A percentile compares a stretch with the other conserved stretches of the same genome.
Conservation (phyloP, 2,888 invertebrate species). For the Loripinus fragilis region DNA sequence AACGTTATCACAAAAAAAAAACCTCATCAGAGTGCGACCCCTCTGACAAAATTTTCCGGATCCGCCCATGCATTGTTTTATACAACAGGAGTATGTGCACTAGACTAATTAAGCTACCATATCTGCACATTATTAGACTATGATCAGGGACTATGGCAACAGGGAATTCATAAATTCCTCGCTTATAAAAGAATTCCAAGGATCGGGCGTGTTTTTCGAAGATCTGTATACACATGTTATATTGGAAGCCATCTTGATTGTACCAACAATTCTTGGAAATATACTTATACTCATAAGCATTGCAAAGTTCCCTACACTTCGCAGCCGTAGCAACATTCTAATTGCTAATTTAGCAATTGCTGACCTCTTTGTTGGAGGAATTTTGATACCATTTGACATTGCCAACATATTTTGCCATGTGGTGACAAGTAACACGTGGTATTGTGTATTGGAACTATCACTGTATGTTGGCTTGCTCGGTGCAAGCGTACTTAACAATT, state of each 20-base stretch:
- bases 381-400: constrained; percentile 2
- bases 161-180: too few relatives aligned
- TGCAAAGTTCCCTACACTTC: background rate
- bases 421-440: background rate
- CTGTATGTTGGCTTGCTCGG: background rate
- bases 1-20: too few relatives aligned
- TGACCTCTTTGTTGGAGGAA: background rate
- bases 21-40: too few relatives aligned
- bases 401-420: background rate
- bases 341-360: constrained; percentile 10
- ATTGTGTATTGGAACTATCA: background rate
- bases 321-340: constrained; percentile 6
- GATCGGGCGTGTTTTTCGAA: background rate
- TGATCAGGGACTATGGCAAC: too few relatives aligned
- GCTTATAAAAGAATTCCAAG: background rate
- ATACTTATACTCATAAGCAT: constrained; percentile 8
- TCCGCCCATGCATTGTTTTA: too few relatives aligned
- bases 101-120: too few relatives aligned
- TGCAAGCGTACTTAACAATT: constrained; percentile 15
- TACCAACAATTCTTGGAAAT: constrained; percentile 12
- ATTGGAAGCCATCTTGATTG: background rate
- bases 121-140: too few relatives aligned
- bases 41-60: too few relatives aligned
- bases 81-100: too few relatives aligned
- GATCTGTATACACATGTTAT: constrained; percentile 10